phyloP scores from a whole-genome alignment of 2,113 vertebrate genomes.

The Oxyura jamaicensis region DNA sequence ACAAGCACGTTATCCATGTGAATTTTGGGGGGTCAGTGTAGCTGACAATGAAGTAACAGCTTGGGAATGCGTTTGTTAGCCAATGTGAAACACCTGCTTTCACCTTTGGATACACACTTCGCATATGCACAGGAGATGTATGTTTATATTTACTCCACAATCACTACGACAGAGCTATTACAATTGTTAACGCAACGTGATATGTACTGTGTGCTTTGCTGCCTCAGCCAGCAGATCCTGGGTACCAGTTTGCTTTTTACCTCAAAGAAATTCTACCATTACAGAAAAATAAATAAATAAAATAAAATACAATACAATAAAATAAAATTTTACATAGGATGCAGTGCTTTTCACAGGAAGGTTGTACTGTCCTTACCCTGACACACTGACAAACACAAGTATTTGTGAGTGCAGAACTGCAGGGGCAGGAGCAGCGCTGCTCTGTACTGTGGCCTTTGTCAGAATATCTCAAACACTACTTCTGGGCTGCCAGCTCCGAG shows the following conservation, averaged over 20 bases:
- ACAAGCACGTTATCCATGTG: not conserved
- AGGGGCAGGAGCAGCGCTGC: not conserved
- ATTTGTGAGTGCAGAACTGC: not conserved
- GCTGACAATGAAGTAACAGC: not conserved
- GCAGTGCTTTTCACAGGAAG: not conserved
- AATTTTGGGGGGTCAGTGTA: not conserved
- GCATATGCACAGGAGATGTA: not conserved
- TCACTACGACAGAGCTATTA: not conserved
- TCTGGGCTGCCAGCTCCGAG: not conserved
- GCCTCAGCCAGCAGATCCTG: not conserved
- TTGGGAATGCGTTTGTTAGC: not conserved
- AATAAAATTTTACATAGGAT: not conserved
- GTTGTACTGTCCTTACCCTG: not conserved
- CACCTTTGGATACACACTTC: not conserved
- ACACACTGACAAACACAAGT: not conserved
- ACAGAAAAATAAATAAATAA: not conserved
- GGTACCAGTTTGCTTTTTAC: not conserved
- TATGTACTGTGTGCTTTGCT: not conserved
- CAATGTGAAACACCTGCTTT: not conserved
- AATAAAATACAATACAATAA: no score
- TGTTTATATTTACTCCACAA: not conserved
- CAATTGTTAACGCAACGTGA: not conserved
- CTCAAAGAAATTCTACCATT: not conserved
- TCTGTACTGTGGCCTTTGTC: not conserved
- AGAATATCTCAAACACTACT: not conserved